Evolutionary conservation across 64 coral and sea anemone genomes (phyloP).

Genomic region (Orbicella faveolata): DNA sequence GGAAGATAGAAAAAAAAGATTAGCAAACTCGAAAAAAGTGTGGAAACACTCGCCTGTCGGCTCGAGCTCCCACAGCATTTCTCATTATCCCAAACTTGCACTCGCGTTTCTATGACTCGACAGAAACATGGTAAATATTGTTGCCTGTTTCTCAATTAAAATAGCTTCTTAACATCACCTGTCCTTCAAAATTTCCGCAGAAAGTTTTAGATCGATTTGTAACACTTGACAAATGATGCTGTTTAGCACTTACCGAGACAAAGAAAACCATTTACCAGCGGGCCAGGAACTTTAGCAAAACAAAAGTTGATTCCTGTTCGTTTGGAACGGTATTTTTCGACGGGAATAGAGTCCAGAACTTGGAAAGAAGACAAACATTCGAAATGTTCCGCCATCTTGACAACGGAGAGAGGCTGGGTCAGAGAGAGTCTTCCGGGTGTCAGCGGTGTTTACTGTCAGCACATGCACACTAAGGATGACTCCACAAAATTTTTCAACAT

Average conservation of each 20-base stretch:
- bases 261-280: conserved; percentile 98
- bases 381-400: conserved; percentile 93
- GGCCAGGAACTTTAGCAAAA: conserved; percentile 92
- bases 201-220: too few species aligned
- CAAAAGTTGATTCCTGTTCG: conserved; percentile 92
- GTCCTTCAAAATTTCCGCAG: too few species aligned
- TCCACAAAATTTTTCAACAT: conserved; percentile 91
- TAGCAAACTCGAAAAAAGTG: too few species aligned
- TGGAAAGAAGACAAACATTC: conserved; percentile 78
- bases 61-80: too few species aligned
- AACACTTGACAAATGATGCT: background rate
- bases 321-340: conserved; percentile 94
- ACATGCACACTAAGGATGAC: conserved; percentile 70
- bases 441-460: conserved; percentile 14
- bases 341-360: conserved; percentile 76
- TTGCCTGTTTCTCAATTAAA: too few species aligned
- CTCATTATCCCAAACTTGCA: too few species aligned
- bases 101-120: too few species aligned
- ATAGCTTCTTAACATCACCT: too few species aligned
- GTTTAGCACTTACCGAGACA: conserved; percentile 75
- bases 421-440: background rate
- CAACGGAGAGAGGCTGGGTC: background rate
- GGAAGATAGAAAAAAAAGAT: too few species aligned
- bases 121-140: too few species aligned
- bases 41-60: too few species aligned